Conservation (phyloP, 2,797 vertebrate genomes). For the Phoxinus dragarum region DNA sequence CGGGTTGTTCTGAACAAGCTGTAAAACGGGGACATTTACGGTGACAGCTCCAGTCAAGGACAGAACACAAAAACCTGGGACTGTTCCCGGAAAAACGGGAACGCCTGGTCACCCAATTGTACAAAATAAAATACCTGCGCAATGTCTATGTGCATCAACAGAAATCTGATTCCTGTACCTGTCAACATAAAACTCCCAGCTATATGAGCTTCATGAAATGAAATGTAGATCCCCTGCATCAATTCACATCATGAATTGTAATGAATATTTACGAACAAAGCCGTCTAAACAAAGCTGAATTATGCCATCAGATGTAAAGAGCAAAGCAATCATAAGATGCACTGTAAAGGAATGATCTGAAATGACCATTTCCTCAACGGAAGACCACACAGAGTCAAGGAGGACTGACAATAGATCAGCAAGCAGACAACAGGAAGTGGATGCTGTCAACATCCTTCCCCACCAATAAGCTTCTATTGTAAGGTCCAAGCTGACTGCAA, state of each 20-base stretch:
- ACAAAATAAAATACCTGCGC: not conserved
- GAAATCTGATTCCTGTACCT: not conserved
- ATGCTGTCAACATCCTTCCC: slow-evolving; percentile 22
- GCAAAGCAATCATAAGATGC: not conserved
- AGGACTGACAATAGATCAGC: slow-evolving; percentile 31
- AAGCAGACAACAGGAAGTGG: slow-evolving; percentile 50
- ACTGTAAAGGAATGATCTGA: slow-evolving; percentile 12
- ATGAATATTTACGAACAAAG: not conserved
- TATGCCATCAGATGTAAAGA: slow-evolving; percentile 1
- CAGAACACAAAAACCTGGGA: too few relatives aligned
- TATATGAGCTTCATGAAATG: not conserved
- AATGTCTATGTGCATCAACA: not conserved
- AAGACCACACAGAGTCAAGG: slow-evolving; percentile 1
- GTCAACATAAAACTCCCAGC: not conserved
- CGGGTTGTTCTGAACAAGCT: too few relatives aligned
- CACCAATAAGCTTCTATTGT: slow-evolving; percentile 32
- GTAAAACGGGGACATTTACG: too few relatives aligned
- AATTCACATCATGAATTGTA: not conserved
- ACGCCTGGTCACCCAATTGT: too few relatives aligned
- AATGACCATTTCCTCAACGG: slow-evolving; percentile 4
- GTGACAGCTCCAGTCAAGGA: too few relatives aligned
- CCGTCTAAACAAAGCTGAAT: not conserved
- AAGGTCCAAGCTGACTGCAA: slow-evolving; percentile 12
- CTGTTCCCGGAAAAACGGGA: too few relatives aligned
- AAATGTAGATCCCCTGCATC: not conserved